phyloP scores from a whole-genome alignment of 2,113 vertebrate species.

The Todiramphus chloris region DNA sequence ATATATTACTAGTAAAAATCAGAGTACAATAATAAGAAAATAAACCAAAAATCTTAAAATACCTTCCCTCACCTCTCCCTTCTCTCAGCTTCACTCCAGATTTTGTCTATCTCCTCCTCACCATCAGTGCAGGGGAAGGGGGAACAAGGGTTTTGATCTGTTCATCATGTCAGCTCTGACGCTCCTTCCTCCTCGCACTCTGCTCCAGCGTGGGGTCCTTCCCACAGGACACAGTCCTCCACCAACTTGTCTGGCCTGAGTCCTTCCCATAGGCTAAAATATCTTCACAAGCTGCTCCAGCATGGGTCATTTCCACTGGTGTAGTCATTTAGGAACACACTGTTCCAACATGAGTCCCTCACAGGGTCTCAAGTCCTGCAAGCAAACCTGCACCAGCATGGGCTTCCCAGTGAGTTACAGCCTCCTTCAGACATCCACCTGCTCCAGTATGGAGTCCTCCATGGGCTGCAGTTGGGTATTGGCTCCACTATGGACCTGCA shows the following conservation, averaged over 20 bases:
- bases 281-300: neutral
- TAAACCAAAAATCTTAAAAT: neutral
- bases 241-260: neutral
- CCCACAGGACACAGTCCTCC: neutral
- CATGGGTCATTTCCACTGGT: neutral
- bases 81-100: neutral
- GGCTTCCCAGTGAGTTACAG: neutral
- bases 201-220: accelerated
- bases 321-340: neutral
- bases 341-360: neutral
- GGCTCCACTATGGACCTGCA: accelerated
- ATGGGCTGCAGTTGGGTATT: neutral
- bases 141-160: neutral
- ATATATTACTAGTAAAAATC: neutral
- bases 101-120: neutral
- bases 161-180: neutral
- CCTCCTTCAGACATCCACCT: neutral
- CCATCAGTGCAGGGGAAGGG: neutral
- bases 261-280: too few species aligned
- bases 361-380: neutral
- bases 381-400: neutral
- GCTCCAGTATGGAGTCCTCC: neutral
- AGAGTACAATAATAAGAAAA: neutral
- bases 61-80: neutral
- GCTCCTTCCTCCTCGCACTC: neutral